phyloP scores from a whole-genome alignment of 2,113 vertebrate species.

The Meles meles region DNA sequence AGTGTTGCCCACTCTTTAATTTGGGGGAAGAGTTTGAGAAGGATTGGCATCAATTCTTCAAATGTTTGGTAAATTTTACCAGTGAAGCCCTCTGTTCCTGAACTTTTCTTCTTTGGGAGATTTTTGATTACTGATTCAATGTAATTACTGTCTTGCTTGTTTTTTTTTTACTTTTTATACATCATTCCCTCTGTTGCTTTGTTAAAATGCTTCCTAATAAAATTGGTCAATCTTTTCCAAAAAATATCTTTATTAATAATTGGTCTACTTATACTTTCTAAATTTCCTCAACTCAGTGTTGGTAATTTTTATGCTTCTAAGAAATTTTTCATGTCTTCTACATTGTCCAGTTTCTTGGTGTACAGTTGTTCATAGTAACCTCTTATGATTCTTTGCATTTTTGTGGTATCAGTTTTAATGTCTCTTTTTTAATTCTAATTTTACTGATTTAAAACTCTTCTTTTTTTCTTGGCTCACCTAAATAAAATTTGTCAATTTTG shows the following conservation, averaged over 20 bases:
- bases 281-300: background rate
- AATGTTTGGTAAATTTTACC: background rate
- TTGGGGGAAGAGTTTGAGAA: background rate
- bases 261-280: background rate
- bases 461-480: background rate
- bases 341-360: background rate
- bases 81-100: background rate
- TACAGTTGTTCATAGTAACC: background rate
- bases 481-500: background rate
- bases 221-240: background rate
- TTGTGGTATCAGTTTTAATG: background rate
- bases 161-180: background rate
- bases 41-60: background rate
- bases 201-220: background rate
- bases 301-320: background rate
- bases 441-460: background rate
- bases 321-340: background rate
- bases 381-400: background rate
- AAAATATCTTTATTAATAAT: background rate
- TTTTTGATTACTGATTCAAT: background rate
- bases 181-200: background rate
- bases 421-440: background rate
- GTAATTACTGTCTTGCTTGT: background rate
- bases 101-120: background rate
- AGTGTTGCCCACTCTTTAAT: background rate